Base-by-base conservation (phyloP, 2,113 vertebrate genomes). In the Rhabdomys dilectus region DNA sequence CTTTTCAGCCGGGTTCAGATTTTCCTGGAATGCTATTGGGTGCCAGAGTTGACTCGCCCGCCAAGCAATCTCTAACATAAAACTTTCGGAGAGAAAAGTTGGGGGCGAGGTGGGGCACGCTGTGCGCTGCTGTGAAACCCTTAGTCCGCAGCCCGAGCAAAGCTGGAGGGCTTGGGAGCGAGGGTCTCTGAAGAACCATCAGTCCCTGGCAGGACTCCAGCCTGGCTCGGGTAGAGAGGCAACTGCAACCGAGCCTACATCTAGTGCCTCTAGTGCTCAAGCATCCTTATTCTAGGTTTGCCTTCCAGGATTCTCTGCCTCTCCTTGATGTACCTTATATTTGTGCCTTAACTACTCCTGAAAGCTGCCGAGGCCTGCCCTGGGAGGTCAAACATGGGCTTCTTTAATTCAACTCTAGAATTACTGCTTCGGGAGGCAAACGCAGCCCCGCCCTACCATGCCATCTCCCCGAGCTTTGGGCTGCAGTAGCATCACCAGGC, bases 11-110 rank as follows among this genome's bases (percentile, higher is more conserved):
- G 1, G 9, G 19, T 73, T 92, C 76, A 53, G 4, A 22, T 48
- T 81, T 80, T 48, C 39, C 76, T 64, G 81, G 76, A 94, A 89
- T 64, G 77, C 88, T 45, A 72, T 72, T 72, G 93, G 82, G 58
- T 94, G 91, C 85, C 58, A 39, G 82, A 80, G 22, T 66, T 16
- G 5, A 29, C 89, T 77, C 48, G 39, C 39, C 36, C 7, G 86
- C 86, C 77, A 48, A 48, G 26, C 90, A n/a, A 66, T 73, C 80
- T 87, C 77, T 53, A 29, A 42, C 86, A 73, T 3, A 85, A 78
- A 91, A 85, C 39, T 70, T 68, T 34, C 7, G 7, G n/a, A 88
- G 62, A 91, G 93, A 78, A 84, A 93, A 77, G 81, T 75, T 56
- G 26, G 29, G 5, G 64, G 86, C 29, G 56, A 77, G 56, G 56